Percentiles rank a stretch among this genome's conserved stretches.
Conservation (phyloP, 23 tunicate species). For the Aplidium turbinatum region DNA sequence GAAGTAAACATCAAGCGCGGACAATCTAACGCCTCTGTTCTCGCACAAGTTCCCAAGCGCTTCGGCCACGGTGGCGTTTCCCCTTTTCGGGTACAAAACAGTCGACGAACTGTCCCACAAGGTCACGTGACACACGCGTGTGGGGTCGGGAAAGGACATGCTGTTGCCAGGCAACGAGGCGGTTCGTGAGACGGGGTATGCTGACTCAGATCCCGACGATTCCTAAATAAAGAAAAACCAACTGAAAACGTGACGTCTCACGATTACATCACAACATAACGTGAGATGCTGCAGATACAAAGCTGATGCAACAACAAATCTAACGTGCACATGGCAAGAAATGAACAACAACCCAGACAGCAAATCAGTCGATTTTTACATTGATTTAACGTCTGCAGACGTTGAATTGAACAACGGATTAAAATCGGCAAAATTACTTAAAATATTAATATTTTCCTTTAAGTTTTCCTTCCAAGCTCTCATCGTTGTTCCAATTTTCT, state of each 20-base stretch:
- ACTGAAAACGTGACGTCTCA: background rate
- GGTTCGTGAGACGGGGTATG: constrained; percentile 39
- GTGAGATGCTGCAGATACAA: no score
- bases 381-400: no score
- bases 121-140: constrained; percentile 59
- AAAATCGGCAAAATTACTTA: no score
- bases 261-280: no score
- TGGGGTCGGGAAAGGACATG: constrained; percentile 47
- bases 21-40: constrained; percentile 49
- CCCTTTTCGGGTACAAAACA: constrained; percentile 61
- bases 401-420: no score
- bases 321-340: no score
- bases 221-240: constrained; percentile 32
- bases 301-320: no score
- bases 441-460: no score
- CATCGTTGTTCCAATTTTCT: no score
- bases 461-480: no score
- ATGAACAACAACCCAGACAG: no score
- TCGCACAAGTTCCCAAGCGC: constrained; percentile 63
- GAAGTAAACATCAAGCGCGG: constrained; percentile 51
- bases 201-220: constrained; percentile 72
- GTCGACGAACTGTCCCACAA: constrained; percentile 82
- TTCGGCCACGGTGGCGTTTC: constrained; percentile 47
- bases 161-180: constrained; percentile 34
- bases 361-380: no score